These are phyloP conservation scores for Agriopis leucophaearia DNA, from an alignment of 2,888 invertebrate genomes.

Conservation along the genomic window DNA sequence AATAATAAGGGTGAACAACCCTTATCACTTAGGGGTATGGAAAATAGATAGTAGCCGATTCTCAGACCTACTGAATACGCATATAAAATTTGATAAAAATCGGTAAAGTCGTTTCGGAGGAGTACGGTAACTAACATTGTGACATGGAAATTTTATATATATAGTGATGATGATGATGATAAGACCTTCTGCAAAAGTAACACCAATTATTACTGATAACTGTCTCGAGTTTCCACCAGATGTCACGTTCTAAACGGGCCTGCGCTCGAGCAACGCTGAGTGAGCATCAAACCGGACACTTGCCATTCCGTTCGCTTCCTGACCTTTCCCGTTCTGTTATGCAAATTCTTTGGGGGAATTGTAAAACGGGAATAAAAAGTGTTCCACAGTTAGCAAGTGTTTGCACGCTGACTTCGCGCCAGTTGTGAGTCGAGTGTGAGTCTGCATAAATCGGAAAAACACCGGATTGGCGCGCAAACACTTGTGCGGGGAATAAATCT, in stretches of 20 bases:
- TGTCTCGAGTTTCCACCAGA: constrained; percentile 28
- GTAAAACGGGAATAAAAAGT: constrained; percentile 84
- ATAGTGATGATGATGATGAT: no score
- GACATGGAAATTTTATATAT: no score
- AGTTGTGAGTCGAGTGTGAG: constrained; percentile 76
- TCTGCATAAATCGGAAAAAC: constrained; percentile 77
- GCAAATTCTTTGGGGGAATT: constrained; percentile 83
- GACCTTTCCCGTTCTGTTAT: constrained; percentile 86
- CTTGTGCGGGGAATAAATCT: constrained; percentile 29
- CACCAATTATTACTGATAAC: no score
- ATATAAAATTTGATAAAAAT: no score
- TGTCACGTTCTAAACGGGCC: constrained; percentile 50
- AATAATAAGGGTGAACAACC: no score
- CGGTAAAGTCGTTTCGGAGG: no score
- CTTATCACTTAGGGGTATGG: no score
- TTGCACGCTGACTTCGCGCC: constrained; percentile 81
- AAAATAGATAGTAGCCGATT: no score
- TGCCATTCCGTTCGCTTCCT: constrained; percentile 85
- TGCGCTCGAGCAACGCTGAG: constrained; percentile 73
- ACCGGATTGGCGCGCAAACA: constrained; percentile 42
- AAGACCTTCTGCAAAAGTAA: no score
- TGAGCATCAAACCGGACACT: constrained; percentile 81
- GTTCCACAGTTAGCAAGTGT: constrained; percentile 82
- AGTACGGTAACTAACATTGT: no score
- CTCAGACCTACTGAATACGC: no score